Evolutionary conservation across 2,797 vertebrate species (phyloP).

Genomic region (Tympanoctomys barrerae): DNA sequence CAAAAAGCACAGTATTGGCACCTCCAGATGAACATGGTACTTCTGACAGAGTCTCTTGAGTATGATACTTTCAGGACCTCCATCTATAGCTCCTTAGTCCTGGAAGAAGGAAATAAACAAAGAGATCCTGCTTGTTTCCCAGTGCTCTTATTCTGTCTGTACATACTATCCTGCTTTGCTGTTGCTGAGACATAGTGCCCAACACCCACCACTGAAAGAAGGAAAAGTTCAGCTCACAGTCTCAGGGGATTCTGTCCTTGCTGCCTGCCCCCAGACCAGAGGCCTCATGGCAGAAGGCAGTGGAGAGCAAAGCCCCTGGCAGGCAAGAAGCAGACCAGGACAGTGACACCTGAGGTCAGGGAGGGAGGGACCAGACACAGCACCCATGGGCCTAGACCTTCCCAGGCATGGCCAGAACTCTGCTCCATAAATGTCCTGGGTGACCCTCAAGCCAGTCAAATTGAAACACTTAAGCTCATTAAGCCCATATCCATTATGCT

Average conservation of each 20-base stretch:
- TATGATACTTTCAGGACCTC: background rate
- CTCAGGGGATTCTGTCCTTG: background rate
- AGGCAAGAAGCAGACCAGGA: background rate
- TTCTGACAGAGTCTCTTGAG: background rate
- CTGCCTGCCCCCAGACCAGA: background rate
- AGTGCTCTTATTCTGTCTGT: background rate
- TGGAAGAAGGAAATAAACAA: background rate
- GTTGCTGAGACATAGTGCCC: background rate
- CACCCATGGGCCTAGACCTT: background rate
- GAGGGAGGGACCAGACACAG: background rate
- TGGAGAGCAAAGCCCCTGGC: background rate
- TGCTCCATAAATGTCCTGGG: background rate
- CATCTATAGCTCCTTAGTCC: background rate
- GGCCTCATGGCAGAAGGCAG: background rate
- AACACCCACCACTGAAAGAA: background rate
- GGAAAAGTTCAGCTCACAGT: background rate
- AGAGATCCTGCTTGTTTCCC: background rate
- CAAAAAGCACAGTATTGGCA: background rate
- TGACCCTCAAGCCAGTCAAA: background rate
- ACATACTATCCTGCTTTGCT: background rate
- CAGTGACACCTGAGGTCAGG: background rate
- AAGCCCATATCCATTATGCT: background rate
- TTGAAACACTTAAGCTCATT: background rate
- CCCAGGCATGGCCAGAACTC: background rate
- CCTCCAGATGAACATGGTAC: background rate